Percentiles rank a stretch among this genome's conserved stretches.
Evolutionary conservation across 2,888 invertebrate genomes (phyloP).

Genomic region (Loripinus fragilis): DNA sequence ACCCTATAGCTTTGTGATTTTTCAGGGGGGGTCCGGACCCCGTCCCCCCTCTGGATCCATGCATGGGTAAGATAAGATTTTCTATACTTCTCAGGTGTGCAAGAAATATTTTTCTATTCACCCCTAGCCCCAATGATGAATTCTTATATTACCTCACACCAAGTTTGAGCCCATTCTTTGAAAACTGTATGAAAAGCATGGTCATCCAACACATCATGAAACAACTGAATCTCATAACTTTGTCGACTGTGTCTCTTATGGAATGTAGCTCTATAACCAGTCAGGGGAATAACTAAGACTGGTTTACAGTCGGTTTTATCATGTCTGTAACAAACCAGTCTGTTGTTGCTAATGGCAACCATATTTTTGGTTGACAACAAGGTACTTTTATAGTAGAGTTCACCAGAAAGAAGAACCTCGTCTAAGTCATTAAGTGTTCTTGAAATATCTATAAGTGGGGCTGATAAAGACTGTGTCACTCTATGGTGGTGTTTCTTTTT

Average conservation of each 20-base stretch:
- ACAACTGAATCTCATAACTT: constrained; percentile 75
- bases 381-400: constrained; percentile 75
- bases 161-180: constrained; percentile 76
- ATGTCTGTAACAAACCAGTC: constrained; percentile 74
- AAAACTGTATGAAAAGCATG: constrained; percentile 76
- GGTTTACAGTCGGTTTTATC: constrained; percentile 75
- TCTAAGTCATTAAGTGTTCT: constrained; percentile 70
- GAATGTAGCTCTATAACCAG: constrained; percentile 72
- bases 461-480: constrained; percentile 63
- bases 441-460: constrained; percentile 68
- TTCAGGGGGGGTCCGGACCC: too few relatives aligned
- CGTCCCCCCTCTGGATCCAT: too few relatives aligned
- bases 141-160: constrained; percentile 80
- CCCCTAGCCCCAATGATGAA: too few relatives aligned
- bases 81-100: too few relatives aligned
- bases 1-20: too few relatives aligned
- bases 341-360: constrained; percentile 73
- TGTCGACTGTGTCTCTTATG: constrained; percentile 70
- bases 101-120: too few relatives aligned
- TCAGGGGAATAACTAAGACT: constrained; percentile 67
- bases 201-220: constrained; percentile 73
- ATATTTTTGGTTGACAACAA: constrained; percentile 76
- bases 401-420: constrained; percentile 72
- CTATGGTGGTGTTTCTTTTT: constrained; percentile 46
- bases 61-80: too few relatives aligned